Evolutionary conservation across 2,113 vertebrate species (phyloP).

Genomic region (Procapra przewalskii): DNA sequence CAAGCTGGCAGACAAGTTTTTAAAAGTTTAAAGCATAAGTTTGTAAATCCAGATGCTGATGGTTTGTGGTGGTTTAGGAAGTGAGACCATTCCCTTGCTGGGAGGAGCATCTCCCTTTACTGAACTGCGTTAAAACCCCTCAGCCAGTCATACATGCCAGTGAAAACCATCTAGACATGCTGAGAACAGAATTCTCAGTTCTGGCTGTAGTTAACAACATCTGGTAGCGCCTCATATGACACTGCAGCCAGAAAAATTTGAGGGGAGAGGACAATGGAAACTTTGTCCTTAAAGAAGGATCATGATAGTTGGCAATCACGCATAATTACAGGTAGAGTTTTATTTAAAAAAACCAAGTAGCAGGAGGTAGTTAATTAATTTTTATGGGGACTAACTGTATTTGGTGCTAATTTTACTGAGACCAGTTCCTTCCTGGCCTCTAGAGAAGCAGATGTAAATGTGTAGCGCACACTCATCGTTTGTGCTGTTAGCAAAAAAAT

Average conservation of each 20-base stretch:
- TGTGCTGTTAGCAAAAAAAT: not conserved
- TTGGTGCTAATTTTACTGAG: not conserved
- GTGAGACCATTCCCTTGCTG: not conserved
- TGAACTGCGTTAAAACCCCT: not conserved
- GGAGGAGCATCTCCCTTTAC: not conserved
- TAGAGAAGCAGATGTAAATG: not conserved
- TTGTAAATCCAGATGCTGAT: not conserved
- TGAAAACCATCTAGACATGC: not conserved
- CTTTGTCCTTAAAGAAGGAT: not conserved
- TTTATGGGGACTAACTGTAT: not conserved
- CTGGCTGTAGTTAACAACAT: not conserved
- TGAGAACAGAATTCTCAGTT: not conserved
- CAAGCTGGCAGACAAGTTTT: not conserved
- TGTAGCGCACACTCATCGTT: accelerated
- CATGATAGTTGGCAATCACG: not conserved
- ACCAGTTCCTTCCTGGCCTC: not conserved
- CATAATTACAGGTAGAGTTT: not conserved
- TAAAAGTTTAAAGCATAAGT: not conserved
- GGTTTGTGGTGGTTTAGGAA: not conserved
- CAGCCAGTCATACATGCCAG: not conserved
- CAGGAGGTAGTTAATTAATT: not conserved
- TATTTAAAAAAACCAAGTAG: not conserved
- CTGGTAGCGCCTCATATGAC: accelerated
- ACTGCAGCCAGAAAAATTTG: not conserved
- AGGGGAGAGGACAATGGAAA: not conserved